A percentile compares a stretch with the other conserved stretches of the same genome.
Evolutionary conservation across 2,113 vertebrate genomes (phyloP).

Genomic region (Tyrannus savana): DNA sequence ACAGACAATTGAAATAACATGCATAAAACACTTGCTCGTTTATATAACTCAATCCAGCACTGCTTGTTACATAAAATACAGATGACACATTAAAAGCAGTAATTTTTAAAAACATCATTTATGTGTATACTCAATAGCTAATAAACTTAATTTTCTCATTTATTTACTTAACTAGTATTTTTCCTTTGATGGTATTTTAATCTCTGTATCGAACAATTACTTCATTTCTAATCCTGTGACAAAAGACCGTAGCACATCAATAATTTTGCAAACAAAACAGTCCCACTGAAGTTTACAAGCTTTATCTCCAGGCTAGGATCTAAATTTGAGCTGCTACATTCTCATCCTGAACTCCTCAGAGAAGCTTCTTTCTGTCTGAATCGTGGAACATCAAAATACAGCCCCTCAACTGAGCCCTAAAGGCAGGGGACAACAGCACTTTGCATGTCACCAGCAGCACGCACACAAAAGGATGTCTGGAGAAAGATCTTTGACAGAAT

Average conservation of each 20-base stretch:
- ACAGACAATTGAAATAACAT: constrained; percentile 21
- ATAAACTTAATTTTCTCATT: neutral
- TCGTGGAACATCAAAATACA: neutral
- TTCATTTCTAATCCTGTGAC: neutral
- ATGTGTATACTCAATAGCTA: neutral
- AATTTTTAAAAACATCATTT: neutral
- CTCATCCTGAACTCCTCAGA: neutral
- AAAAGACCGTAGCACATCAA: neutral
- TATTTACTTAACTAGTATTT: neutral
- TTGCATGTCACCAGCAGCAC: neutral
- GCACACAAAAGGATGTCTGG: neutral
- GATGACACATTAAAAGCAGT: neutral
- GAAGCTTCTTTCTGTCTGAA: neutral
- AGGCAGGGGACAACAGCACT: neutral
- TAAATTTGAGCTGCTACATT: neutral
- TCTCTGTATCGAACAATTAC: neutral
- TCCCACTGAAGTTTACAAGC: neutral
- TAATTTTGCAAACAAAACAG: neutral
- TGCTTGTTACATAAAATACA: constrained; percentile 30
- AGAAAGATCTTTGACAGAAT: neutral
- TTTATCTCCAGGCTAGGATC: neutral
- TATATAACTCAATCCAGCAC: neutral
- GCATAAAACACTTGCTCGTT: neutral
- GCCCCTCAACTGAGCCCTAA: neutral
- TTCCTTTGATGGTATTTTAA: neutral